Evolutionary conservation across 2,113 vertebrate species (phyloP).

Genomic region (Paramormyrops kingsleyae): DNA sequence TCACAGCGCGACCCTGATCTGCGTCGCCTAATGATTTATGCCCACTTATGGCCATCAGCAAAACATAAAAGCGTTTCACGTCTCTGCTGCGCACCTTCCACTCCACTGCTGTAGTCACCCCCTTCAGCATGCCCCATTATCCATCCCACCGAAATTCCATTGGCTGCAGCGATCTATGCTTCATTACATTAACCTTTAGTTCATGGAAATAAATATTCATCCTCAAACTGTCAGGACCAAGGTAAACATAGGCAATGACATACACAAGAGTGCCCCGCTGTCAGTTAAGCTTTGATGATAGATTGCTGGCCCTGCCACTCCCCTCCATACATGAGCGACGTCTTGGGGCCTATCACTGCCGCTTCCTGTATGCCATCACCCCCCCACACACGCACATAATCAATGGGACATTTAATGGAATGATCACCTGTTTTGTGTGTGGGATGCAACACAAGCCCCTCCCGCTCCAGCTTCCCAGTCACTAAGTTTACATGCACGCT

Average conservation of each 20-base stretch:
- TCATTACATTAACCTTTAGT: slow-evolving; percentile 24
- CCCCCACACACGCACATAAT: background rate
- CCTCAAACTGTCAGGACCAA: background rate
- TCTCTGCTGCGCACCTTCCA: slow-evolving; percentile 3
- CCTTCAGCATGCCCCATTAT: background rate
- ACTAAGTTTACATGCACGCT: too few species aligned
- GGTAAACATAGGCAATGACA: slow-evolving; percentile 1
- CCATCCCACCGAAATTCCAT: background rate
- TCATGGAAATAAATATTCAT: slow-evolving; percentile 23
- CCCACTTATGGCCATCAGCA: slow-evolving; percentile 41
- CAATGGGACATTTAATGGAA: slow-evolving; percentile 25
- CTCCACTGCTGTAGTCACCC: background rate
- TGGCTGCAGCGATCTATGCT: background rate
- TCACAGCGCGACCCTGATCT: slow-evolving; percentile 46
- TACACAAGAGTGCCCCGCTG: background rate
- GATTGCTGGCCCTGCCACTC: slow-evolving; percentile 20
- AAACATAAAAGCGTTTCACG: slow-evolving; percentile 47
- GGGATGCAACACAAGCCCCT: background rate
- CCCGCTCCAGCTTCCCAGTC: background rate
- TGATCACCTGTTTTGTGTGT: slow-evolving; percentile 4
- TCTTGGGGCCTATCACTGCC: background rate
- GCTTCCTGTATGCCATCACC: background rate
- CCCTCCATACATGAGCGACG: background rate
- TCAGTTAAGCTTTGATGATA: background rate
- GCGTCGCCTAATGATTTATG: slow-evolving; percentile 49